Evolutionary conservation across 2,888 invertebrate species (phyloP).

Genomic region (Panopea generosa): DNA sequence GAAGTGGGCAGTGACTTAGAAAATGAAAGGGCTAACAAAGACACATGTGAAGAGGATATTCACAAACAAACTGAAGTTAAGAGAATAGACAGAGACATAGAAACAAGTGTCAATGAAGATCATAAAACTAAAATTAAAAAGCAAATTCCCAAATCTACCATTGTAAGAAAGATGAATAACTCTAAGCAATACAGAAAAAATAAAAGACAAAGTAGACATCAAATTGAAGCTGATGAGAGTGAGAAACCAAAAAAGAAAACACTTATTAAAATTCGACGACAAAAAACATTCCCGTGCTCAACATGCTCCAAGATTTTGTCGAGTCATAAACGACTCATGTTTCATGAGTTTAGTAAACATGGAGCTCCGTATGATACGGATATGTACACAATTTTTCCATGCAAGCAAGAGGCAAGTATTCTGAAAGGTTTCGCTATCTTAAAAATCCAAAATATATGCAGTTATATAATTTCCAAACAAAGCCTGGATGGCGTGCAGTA

Average conservation of each 20-base stretch:
- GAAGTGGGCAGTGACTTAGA: too few species aligned
- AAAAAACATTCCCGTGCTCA: constrained; percentile 47
- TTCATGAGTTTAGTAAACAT: constrained; percentile 61
- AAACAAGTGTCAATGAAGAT: neutral
- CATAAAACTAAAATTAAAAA: neutral
- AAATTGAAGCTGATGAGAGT: neutral
- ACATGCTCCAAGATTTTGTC: constrained; percentile 49
- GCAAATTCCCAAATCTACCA: neutral
- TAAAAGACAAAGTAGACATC: constrained; percentile 3
- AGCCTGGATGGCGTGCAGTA: too few species aligned
- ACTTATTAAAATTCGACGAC: constrained; percentile 17
- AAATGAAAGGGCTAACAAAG: too few species aligned
- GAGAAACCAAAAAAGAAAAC: too few species aligned
- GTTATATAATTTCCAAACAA: too few species aligned
- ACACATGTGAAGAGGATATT: neutral
- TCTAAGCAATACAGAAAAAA: neutral
- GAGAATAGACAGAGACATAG: neutral
- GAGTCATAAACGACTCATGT: constrained; percentile 46
- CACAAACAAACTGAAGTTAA: neutral
- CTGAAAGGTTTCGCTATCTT: too few species aligned
- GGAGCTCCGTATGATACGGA: constrained; percentile 47
- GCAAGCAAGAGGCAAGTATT: constrained; percentile 43
- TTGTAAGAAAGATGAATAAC: constrained; percentile 17
- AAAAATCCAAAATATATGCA: too few species aligned
- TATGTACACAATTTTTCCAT: constrained; percentile 48